Evolutionary conservation across 2,888 invertebrate species (phyloP), one percentile per base, ranked within the genome.

Genomic region (Tricholauxania praeusta): DNA sequence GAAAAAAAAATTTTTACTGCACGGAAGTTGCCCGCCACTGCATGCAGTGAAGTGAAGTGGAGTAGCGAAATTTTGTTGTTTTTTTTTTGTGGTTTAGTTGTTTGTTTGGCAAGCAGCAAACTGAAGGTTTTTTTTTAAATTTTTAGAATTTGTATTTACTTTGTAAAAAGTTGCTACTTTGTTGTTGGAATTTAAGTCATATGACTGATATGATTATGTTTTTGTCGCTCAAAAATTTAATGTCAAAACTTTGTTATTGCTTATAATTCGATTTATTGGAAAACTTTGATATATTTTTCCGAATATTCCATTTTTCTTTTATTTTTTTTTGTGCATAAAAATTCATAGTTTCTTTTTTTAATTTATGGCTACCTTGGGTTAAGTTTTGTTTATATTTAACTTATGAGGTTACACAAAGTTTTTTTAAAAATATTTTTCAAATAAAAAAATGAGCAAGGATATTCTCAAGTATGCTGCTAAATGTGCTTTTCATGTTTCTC

Each of bases 231-330:
- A 10, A 64, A 49, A 28, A 51, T 17, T 15, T 49, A 22, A 64
- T 64, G 51, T 64, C 64, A 49, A 28, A 64, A 64, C 19, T 64
- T 64, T 64, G n/a, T 64, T 51, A 51, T 51, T 49, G 51, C 51
- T 19, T 28, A 12, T 64, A 64, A 64, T 28, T 64, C 64, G 51
- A 64, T 64, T 64, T 64, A 64, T 52, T 51, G 51, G 49, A 49
- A 22, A 51, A 64, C 15, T 64, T 64, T 49, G 22, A 39, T 10
- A 39, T 39, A 8, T 39, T 39, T 39, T 39, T 39, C 8, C 4
- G 10, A 39, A 39, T 39, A 39, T 39, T 39, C 5, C 2, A 8
- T 39, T 39, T 39, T 32, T 32, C 7, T 32, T 32, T 32, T 3
- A 32, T 32, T 32, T 32, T 32, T 32, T 32, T 32, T 32, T 7